Percentiles rank a stretch among this genome's conserved stretches.
These are phyloP conservation scores for Venustoraphidia nigricollis DNA, from an alignment of 2,888 invertebrate genomes.

Conservation along the genomic window DNA sequence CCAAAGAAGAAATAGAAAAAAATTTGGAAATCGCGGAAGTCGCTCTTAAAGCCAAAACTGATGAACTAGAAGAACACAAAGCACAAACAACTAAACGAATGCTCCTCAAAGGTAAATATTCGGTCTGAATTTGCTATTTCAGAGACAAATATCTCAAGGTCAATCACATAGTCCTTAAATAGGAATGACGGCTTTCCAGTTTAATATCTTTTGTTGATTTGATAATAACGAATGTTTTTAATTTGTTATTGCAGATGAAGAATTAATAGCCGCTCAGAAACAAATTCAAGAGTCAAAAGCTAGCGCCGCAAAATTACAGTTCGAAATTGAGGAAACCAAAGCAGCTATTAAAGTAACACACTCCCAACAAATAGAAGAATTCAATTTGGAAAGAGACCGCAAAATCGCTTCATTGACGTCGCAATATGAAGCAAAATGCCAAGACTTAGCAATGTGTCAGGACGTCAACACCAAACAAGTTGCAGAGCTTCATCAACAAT, in stretches of 20 bases:
- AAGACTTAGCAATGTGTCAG: constrained; percentile 14
- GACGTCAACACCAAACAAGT: constrained; percentile 14
- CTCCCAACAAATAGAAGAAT: constrained; percentile 9
- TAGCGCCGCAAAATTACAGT: constrained; percentile 7
- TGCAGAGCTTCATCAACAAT: constrained; percentile 14
- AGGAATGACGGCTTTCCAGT: too few relatives aligned
- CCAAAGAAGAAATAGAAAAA: constrained; percentile 17
- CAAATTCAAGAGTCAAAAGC: constrained; percentile 2
- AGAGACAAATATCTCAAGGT: too few relatives aligned
- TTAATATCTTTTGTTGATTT: too few relatives aligned
- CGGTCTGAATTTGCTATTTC: too few relatives aligned
- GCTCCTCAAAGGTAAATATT: too few relatives aligned
- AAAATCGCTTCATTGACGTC: constrained; percentile 14
- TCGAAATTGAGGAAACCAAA: constrained; percentile 7
- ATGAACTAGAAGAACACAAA: constrained; percentile 3
- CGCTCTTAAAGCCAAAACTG: constrained; percentile 22
- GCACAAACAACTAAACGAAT: not conserved
- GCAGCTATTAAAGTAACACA: constrained; percentile 3
- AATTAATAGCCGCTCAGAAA: constrained; percentile 9
- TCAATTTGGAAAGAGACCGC: constrained; percentile 14
- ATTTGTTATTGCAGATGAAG: constrained; percentile 9
- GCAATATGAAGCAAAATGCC: constrained; percentile 17
- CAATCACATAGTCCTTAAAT: too few relatives aligned
- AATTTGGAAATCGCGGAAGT: constrained; percentile 23
- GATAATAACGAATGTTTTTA: too few relatives aligned